Evolutionary conservation across 2,888 invertebrate genomes (phyloP), one percentile per base, ranked within the genome.

Genomic region (Tridacna gigas): DNA sequence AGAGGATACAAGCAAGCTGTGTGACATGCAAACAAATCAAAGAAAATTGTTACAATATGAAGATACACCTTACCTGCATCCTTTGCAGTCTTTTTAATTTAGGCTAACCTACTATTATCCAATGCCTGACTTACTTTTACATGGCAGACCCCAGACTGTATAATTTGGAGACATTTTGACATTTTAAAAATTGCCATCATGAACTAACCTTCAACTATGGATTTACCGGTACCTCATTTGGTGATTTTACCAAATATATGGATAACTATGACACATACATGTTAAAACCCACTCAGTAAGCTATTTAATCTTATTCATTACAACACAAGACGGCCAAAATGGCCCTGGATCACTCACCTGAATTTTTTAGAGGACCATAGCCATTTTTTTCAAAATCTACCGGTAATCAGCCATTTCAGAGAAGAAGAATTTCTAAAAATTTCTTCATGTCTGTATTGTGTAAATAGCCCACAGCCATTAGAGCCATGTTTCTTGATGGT

Each of bases 1-100:
- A n/a, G 25, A 61, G n/a, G 25, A 61, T 61, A 61, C 18, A 61
- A 61, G 61, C n/a, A 61, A 61, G 61, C 61, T 22, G 61, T 61
- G 22, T 20, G 61, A 61, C 61, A 61, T 61, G 61, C 61, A 61
- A 20, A 61, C 25, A 61, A 61, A 61, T 20, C 18, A 61, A 61
- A n/a, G n/a, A 61, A 15, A 61, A 25, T 61, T 61, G 25, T 61
- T 20, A 61, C n/a, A n/a, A n/a, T n/a, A n/a, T n/a, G n/a, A n/a
- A 60, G 60, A 20, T n/a, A 15, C 60, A 61, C n/a, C n/a, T 61
- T 61, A 20, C 61, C 5, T 15, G n/a, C 15, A 61, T 20, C 61
- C 25, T 61, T 61, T 61, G 25, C n/a, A 61, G 61, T 15, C n/a
- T 12, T 61, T 61, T n/a, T 61, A 61, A 12, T 20, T 61, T 22